These are phyloP conservation scores for Polyploca ridens DNA, from an alignment of 2,888 invertebrate species.

Conservation along the genomic window DNA sequence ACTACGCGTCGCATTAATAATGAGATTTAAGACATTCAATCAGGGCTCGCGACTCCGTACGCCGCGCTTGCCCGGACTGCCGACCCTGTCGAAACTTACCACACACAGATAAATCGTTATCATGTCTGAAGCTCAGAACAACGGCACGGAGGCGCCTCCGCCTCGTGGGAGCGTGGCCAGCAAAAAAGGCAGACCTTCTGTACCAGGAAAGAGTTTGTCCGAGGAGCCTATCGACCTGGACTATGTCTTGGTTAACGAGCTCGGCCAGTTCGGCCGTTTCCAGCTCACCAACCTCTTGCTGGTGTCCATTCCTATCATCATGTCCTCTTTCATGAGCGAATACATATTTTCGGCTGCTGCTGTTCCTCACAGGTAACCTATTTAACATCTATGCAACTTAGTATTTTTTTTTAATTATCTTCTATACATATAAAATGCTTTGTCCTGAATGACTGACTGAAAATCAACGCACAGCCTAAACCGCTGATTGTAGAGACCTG, in stretches of 20 bases:
- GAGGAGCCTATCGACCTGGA: constrained; percentile 56
- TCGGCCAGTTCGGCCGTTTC: constrained; percentile 69
- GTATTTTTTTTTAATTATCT: no score
- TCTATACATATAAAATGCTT: no score
- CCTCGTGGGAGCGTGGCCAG: not conserved
- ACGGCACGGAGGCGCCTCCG: not conserved
- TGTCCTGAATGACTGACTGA: no score
- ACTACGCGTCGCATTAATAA: no score
- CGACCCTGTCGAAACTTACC: not conserved
- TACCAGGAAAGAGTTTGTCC: constrained; percentile 4
- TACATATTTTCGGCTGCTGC: constrained; percentile 89
- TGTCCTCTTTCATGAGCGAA: constrained; percentile 87
- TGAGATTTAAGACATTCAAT: constrained; percentile 6
- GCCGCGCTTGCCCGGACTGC: not conserved
- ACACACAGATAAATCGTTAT: constrained; percentile 24
- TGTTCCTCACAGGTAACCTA: constrained; percentile 85
- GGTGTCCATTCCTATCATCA: constrained; percentile 86
- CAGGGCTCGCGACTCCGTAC: constrained; percentile 5
- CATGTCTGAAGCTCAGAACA: constrained; percentile 10
- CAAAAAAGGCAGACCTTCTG: constrained; percentile 1
- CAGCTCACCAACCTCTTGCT: constrained; percentile 55
- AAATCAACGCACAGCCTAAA: no score
- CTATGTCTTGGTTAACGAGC: constrained; percentile 62
- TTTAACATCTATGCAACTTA: no score
- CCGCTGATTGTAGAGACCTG: no score